Percentiles rank a stretch among this genome's conserved stretches.
Evolutionary conservation across 2,797 vertebrate species (phyloP).

Genomic region (Enteromius thamalakanensis): DNA sequence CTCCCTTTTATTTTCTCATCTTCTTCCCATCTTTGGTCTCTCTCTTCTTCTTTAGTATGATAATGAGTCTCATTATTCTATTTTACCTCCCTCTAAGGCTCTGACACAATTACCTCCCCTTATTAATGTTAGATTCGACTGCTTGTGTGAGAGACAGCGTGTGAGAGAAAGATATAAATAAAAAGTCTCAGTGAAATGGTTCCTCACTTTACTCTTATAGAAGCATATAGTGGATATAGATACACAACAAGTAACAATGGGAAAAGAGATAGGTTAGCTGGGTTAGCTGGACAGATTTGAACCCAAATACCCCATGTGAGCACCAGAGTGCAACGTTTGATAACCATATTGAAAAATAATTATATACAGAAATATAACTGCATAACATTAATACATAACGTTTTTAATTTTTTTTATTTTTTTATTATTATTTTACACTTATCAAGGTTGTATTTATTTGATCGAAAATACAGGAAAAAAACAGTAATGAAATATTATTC

Average conservation of each 20-base stretch:
- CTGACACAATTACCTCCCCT: slow-evolving; percentile 59
- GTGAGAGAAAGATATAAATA: neutral
- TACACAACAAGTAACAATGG: neutral
- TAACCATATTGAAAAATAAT: neutral
- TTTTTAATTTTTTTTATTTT: too few relatives aligned
- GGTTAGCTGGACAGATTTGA: neutral
- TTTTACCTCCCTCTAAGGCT: slow-evolving; percentile 55
- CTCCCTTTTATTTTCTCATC: neutral
- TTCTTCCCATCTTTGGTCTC: slow-evolving; percentile 9
- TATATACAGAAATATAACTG: neutral
- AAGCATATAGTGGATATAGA: neutral
- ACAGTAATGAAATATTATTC: too few relatives aligned
- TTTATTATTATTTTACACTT: too few relatives aligned
- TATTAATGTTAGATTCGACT: slow-evolving; percentile 57
- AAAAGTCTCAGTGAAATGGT: neutral
- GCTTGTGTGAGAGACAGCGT: neutral
- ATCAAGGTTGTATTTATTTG: too few relatives aligned
- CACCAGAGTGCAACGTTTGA: neutral
- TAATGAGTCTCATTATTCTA: slow-evolving; percentile 56
- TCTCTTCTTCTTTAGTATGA: slow-evolving; percentile 28
- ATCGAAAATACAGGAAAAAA: too few relatives aligned
- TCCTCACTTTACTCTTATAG: neutral
- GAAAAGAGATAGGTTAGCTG: too few relatives aligned
- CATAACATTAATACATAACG: neutral
- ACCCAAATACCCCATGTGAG: neutral